Conservation (phyloP, 2,888 invertebrate genomes). For the Callinectes sapidus region DNA sequence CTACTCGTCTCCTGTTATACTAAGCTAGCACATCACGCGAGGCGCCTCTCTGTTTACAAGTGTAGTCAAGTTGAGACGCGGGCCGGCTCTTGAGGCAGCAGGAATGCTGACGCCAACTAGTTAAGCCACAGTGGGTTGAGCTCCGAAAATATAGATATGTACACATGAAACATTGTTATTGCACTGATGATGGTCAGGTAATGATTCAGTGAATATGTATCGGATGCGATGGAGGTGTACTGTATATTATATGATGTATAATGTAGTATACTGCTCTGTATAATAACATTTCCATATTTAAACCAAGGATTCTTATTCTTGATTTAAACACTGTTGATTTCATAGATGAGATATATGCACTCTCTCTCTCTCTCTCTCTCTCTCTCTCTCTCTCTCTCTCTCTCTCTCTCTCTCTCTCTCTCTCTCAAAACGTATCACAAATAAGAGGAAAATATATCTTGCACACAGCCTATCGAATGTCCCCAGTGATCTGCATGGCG, state of each 20-base stretch:
- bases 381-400: constrained; percentile 45
- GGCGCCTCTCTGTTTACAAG: not conserved
- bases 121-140: no score
- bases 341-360: no score
- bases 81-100: not conserved
- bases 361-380: constrained; percentile 43
- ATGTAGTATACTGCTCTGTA: no score
- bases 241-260: no score
- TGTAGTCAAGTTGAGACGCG: not conserved
- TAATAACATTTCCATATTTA: no score
- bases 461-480: not conserved
- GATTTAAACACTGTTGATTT: no score
- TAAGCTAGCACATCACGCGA: not conserved
- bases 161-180: no score
- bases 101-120: not conserved
- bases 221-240: no score
- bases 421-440: not conserved
- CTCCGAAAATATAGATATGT: no score
- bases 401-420: not conserved
- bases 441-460: not conserved
- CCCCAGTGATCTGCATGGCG: not conserved
- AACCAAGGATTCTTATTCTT: no score
- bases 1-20: not conserved
- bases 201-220: no score
- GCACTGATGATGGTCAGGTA: no score